These are phyloP conservation scores for Pangasianodon hypophthalmus DNA, from an alignment of 2,113 vertebrate genomes.

Conservation along the genomic window DNA sequence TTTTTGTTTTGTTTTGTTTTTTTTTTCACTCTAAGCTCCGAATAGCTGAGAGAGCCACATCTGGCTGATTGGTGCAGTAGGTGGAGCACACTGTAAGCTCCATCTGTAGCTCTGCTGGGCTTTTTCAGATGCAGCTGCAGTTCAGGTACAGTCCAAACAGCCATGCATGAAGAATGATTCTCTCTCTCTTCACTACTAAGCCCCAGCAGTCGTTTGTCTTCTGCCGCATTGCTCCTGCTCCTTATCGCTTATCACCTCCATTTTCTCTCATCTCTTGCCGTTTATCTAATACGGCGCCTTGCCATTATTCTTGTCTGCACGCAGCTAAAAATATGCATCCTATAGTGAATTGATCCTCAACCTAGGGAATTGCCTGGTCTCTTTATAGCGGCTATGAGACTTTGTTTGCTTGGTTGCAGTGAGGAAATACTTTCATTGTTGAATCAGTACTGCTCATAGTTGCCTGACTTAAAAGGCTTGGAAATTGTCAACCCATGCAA, in stretches of 20 bases:
- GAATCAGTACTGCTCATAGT: slow-evolving; percentile 5
- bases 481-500: background rate
- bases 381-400: background rate
- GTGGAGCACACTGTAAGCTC: background rate
- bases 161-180: slow-evolving; percentile 51
- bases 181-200: slow-evolving; percentile 24
- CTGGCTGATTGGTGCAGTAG: background rate
- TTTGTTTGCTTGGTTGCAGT: background rate
- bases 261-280: slow-evolving; percentile 46
- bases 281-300: slow-evolving; percentile 39
- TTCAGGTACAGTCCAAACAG: slow-evolving; percentile 44
- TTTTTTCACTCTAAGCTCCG: background rate
- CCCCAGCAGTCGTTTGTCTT: slow-evolving; percentile 57
- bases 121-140: slow-evolving; percentile 18
- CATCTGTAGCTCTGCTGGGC: slow-evolving; percentile 10
- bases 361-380: background rate
- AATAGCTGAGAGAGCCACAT: background rate
- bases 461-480: background rate
- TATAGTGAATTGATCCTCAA: slow-evolving; percentile 14
- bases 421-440: background rate
- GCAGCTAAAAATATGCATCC: slow-evolving; percentile 20
- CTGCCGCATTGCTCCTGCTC: slow-evolving; percentile 43
- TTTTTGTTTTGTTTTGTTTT: too few species aligned
- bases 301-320: slow-evolving; percentile 29
- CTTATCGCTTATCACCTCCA: slow-evolving; percentile 59